Percentiles rank a stretch among this genome's conserved stretches.
phyloP scores from a whole-genome alignment of 2,888 invertebrate genomes.

The Amblyjoppa proteus region DNA sequence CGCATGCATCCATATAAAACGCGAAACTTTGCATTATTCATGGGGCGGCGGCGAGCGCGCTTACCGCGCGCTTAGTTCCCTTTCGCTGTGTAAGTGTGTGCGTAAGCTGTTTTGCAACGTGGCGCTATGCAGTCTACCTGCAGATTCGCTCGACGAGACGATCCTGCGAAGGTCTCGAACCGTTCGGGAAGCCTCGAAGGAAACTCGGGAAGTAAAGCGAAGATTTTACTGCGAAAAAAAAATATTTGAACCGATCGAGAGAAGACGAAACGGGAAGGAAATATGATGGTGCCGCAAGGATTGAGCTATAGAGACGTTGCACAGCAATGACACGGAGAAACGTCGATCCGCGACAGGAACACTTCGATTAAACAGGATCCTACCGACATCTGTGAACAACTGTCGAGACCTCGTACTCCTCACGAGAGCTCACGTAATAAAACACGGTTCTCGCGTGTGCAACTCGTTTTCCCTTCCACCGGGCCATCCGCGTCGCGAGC shows the following conservation, averaged over 20 bases:
- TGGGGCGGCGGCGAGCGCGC: slow-evolving; percentile 67
- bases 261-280: neutral
- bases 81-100: slow-evolving; percentile 11
- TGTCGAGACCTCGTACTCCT: slow-evolving; percentile 77
- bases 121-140: neutral
- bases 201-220: neutral
- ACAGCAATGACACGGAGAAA: neutral
- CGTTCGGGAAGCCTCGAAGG: slow-evolving; percentile 5
- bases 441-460: slow-evolving; percentile 56
- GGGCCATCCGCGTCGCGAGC: slow-evolving; percentile 38
- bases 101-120: slow-evolving; percentile 66
- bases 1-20: slow-evolving; percentile 73
- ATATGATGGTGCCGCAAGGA: neutral
- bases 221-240: slow-evolving; percentile 6
- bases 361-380: slow-evolving; percentile 61
- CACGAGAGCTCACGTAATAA: slow-evolving; percentile 56
- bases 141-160: slow-evolving; percentile 7
- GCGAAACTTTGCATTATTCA: slow-evolving; percentile 79
- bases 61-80: slow-evolving; percentile 73
- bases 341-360: slow-evolving; percentile 47
- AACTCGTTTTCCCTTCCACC: slow-evolving; percentile 65
- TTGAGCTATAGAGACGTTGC: neutral
- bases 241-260: slow-evolving; percentile 1
- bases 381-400: slow-evolving; percentile 83
- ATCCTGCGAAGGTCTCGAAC: slow-evolving; percentile 41